Evolutionary conservation across 2,113 vertebrate species (phyloP).

Genomic region (Ctenomys sociabilis): DNA sequence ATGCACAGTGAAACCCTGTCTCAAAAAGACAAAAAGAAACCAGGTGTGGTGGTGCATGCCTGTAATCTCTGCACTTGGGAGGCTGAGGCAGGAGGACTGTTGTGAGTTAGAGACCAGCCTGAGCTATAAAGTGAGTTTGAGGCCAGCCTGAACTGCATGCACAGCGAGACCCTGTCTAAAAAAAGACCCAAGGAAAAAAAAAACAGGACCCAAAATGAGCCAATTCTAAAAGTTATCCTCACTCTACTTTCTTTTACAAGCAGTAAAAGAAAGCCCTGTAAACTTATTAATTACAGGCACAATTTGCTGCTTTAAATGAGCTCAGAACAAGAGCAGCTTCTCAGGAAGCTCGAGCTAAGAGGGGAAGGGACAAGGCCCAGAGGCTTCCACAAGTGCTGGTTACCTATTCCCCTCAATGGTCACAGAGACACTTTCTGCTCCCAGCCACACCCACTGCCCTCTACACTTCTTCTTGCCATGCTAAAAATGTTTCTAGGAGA

Average conservation of each 20-base stretch:
- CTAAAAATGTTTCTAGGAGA: not conserved
- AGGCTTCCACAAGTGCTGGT: not conserved
- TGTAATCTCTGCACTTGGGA: too few relatives aligned
- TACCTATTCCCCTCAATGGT: constrained; percentile 19
- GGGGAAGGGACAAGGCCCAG: not conserved
- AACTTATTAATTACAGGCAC: not conserved
- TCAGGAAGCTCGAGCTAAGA: constrained; percentile 11
- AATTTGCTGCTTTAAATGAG: constrained; percentile 46
- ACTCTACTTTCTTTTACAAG: constrained; percentile 58
- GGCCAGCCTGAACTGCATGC: too few relatives aligned
- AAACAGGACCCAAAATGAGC: constrained; percentile 67
- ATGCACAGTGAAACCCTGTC: too few relatives aligned
- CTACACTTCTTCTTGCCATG: not conserved
- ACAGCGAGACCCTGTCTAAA: too few relatives aligned
- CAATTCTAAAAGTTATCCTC: constrained; percentile 73
- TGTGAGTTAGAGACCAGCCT: too few relatives aligned
- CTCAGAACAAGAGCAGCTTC: not conserved
- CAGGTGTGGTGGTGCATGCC: not conserved
- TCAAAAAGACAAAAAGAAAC: not conserved
- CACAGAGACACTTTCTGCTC: not conserved
- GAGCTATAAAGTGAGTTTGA: too few relatives aligned
- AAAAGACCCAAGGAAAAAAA: constrained; percentile 61
- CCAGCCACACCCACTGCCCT: not conserved
- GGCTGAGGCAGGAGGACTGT: too few relatives aligned
- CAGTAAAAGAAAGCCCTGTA: not conserved